phyloP scores from a whole-genome alignment of 2,797 vertebrate species.

The Siniperca undulata region DNA sequence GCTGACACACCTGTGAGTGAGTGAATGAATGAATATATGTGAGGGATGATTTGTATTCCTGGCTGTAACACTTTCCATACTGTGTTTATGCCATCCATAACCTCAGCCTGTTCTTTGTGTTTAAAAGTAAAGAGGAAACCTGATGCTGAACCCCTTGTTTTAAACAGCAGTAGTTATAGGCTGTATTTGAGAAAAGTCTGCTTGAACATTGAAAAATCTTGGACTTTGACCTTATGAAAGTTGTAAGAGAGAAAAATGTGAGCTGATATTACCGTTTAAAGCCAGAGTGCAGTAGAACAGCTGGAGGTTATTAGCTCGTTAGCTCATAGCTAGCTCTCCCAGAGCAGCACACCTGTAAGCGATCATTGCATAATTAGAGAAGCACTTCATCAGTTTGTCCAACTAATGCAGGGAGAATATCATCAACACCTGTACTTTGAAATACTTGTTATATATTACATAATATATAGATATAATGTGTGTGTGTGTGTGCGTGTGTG shows the following conservation, averaged over 20 bases:
- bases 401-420: background rate
- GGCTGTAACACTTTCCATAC: conserved; percentile 34
- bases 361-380: background rate
- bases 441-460: background rate
- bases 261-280: conserved; percentile 8
- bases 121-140: conserved; percentile 26
- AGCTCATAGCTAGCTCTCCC: conserved; percentile 24
- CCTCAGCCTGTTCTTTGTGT: conserved; percentile 10
- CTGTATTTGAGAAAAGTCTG: conserved; percentile 1
- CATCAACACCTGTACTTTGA: background rate
- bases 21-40: background rate
- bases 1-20: background rate
- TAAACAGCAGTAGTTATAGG: conserved; percentile 2
- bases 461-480: no score
- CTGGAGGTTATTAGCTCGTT: conserved; percentile 54
- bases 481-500: no score
- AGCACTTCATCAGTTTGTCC: conserved; percentile 16
- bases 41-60: conserved; percentile 19
- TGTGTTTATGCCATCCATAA: conserved; percentile 39
- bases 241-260: conserved; percentile 14
- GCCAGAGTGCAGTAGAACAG: conserved; percentile 24
- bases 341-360: conserved; percentile 29
- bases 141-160: conserved; percentile 21
- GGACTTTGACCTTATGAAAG: conserved; percentile 34
- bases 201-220: background rate